Base-by-base conservation (phyloP, 2,797 vertebrate species). In the Perodicticus potto region DNA sequence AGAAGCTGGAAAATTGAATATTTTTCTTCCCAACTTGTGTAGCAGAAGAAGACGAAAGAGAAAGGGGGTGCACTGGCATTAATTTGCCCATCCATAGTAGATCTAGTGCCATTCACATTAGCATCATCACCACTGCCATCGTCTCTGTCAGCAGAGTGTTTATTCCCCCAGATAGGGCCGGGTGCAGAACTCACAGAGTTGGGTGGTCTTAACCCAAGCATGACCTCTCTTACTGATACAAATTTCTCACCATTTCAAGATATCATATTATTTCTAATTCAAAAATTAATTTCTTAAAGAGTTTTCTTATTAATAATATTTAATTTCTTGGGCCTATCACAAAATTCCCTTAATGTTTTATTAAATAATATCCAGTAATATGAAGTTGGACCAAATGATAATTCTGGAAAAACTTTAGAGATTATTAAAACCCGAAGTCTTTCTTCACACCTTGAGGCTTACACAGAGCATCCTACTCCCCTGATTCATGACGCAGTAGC, bases 261-360 rank as follows among this genome's bases (percentile, higher is more conserved):
- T 78, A 86, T 67, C 74, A 72, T 34, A 77, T 16, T 70, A 86
- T n/a, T 91, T 83, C 29, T 95, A 92, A 88, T 45, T 81, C 63
- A 91, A 92, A 89, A 80, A 40, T 45, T 45, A n/a, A 67, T 76
- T 89, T 59, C 14, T 22, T 81, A 9, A 16, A 92, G 8, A 88
- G 19, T 22, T 89, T 83, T 72, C 61, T 92, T 65, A 92, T 49
- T 72, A 86, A 70, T 95, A 93, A 88, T 82, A 55, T 3, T 32
- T 82, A 89, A 74, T 89, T 90, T 65, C 55, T 83, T 7, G 37
- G 37, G 8, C 10, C 25, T 88, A 81, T 32, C 63, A 86, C 74
- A 93, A 92, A 89, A 72, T 45, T 32, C 3, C 55, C 63, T 55
- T 77, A n/a, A 65, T 12, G 1, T 77, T 69, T 32, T 95, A 27